Conservation (phyloP, 2,888 invertebrate genomes). For the Aradus depressus region DNA sequence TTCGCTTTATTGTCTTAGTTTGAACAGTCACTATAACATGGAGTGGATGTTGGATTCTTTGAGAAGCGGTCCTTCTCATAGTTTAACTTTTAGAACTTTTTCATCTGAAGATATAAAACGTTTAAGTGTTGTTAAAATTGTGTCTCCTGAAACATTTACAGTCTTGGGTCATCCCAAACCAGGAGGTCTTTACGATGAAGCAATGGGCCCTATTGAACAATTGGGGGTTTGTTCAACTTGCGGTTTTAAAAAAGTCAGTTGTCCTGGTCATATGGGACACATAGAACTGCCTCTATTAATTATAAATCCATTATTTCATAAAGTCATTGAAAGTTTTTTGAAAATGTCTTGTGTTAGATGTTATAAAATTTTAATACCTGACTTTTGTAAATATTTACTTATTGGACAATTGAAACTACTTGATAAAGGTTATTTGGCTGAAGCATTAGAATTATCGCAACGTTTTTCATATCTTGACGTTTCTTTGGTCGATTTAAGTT, state of each 20-base stretch:
- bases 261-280: slow-evolving; percentile 91
- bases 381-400: slow-evolving; percentile 47
- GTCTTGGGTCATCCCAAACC: slow-evolving; percentile 65
- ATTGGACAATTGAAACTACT: slow-evolving; percentile 58
- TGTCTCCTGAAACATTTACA: slow-evolving; percentile 68
- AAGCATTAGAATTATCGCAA: slow-evolving; percentile 48
- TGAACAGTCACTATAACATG: too few species aligned
- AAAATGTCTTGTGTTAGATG: slow-evolving; percentile 61
- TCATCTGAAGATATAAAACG: slow-evolving; percentile 63
- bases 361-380: slow-evolving; percentile 52
- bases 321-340: slow-evolving; percentile 55
- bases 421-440: slow-evolving; percentile 59
- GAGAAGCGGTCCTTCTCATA: slow-evolving; percentile 28
- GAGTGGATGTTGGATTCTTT: slow-evolving; percentile 10
- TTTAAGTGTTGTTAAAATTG: slow-evolving; percentile 70
- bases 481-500: not conserved
- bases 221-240: slow-evolving; percentile 73
- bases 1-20: too few species aligned
- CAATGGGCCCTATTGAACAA: slow-evolving; percentile 58
- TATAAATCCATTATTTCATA: slow-evolving; percentile 81
- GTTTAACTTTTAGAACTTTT: slow-evolving; percentile 57
- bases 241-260: slow-evolving; percentile 49
- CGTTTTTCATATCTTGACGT: not conserved
- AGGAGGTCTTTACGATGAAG: slow-evolving; percentile 84
- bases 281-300: slow-evolving; percentile 81